Evolutionary conservation across 2,113 vertebrate genomes (phyloP).

Genomic region (Chinchilla lanigera): DNA sequence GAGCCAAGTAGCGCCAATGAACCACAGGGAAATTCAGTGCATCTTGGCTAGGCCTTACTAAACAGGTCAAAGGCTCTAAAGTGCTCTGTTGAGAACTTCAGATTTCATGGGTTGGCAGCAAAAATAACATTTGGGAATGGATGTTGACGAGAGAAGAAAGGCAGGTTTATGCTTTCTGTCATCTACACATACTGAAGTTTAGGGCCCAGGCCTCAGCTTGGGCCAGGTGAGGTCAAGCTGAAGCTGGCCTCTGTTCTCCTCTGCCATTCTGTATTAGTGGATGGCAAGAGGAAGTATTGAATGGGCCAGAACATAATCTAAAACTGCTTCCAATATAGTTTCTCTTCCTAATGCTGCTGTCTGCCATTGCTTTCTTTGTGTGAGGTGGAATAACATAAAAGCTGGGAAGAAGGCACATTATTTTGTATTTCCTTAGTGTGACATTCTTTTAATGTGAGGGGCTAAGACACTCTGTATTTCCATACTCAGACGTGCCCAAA

Average conservation of each 20-base stretch:
- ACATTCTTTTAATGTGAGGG: neutral
- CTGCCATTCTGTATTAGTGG: neutral
- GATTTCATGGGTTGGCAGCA: conserved; percentile 47
- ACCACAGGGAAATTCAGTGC: conserved; percentile 30
- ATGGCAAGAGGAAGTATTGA: neutral
- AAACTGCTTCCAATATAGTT: neutral
- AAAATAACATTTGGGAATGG: conserved; percentile 54
- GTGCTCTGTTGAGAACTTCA: neutral
- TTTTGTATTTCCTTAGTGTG: neutral
- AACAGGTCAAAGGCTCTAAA: conserved; percentile 51
- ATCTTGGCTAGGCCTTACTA: neutral
- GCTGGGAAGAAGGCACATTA: neutral
- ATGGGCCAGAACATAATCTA: neutral
- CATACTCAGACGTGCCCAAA: neutral
- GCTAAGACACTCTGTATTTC: neutral
- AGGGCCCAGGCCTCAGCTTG: neutral
- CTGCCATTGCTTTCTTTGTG: neutral
- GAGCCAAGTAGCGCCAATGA: neutral
- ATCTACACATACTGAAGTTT: neutral
- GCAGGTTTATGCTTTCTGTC: conserved; percentile 47
- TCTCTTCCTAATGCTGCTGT: neutral
- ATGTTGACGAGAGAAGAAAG: conserved; percentile 33
- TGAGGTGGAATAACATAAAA: neutral
- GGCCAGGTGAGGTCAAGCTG: conserved; percentile 9
- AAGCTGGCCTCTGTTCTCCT: neutral